Percentiles rank a stretch among this genome's conserved stretches.
These are phyloP conservation scores for pig (Sus scrofa) DNA, from an alignment of 2,113 vertebrate species.

Conservation along the genomic window DNA sequence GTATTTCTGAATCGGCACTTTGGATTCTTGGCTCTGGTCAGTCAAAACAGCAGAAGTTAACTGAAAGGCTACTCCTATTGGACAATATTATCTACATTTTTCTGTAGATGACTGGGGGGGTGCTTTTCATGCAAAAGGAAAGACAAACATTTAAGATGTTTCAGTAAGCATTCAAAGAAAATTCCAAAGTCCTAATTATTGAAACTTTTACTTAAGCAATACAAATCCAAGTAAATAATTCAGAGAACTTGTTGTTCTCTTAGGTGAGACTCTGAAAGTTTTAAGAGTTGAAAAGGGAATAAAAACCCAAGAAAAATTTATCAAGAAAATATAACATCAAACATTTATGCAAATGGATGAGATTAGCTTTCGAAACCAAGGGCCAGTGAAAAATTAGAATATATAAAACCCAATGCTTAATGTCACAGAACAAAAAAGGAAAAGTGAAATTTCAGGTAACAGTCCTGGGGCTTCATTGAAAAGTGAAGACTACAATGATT, in stretches of 20 bases:
- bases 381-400: background rate
- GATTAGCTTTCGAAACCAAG: conserved; percentile 16
- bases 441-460: background rate
- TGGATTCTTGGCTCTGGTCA: background rate
- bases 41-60: conserved; percentile 19
- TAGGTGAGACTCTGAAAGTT: background rate
- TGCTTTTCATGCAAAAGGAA: conserved; percentile 1
- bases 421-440: conserved; percentile 38
- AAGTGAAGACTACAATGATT: background rate
- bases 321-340: background rate
- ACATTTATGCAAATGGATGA: conserved; percentile 12
- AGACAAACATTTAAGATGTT: conserved; percentile 9
- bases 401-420: background rate
- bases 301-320: conserved; percentile 31
- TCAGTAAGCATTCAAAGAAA: background rate
- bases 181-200: background rate
- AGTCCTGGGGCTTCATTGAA: background rate
- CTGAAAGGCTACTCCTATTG: background rate
- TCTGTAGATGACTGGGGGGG: background rate
- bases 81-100: background rate
- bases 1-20: background rate
- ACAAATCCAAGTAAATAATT: background rate
- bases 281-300: background rate
- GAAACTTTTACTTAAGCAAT: background rate
- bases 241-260: background rate